Conservation (phyloP, 2,113 vertebrate species). For the Malurus alboscapulatus region DNA sequence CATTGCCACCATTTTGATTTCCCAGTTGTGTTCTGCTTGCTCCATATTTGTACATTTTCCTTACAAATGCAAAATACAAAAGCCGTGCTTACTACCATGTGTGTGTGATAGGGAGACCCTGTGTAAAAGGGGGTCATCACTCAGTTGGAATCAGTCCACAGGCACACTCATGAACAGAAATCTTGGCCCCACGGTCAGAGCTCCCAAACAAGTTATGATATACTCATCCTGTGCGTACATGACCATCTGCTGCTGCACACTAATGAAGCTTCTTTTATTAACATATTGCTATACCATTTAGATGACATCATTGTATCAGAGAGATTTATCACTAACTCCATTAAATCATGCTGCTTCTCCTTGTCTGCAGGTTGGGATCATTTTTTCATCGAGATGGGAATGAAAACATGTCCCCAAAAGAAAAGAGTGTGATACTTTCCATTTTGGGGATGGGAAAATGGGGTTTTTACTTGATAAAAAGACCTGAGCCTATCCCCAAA, state of each 20-base stretch:
- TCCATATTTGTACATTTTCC: neutral
- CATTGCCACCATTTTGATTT: neutral
- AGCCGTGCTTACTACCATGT: neutral
- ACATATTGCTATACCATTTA: neutral
- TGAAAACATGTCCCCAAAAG: neutral
- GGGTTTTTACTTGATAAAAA: neutral
- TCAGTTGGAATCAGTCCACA: neutral
- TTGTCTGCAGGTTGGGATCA: neutral
- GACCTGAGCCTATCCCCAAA: neutral
- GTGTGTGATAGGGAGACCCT: neutral
- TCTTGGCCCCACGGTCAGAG: neutral
- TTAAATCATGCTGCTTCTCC: neutral
- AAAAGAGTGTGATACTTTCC: neutral
- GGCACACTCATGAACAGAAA: fast-evolving
- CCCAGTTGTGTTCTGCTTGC: neutral
- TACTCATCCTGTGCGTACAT: neutral
- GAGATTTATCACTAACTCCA: neutral
- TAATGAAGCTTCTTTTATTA: neutral
- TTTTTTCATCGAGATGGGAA: neutral
- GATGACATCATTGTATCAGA: neutral
- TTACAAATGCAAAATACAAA: neutral
- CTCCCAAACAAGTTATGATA: neutral
- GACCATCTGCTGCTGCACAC: neutral
- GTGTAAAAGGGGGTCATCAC: neutral
- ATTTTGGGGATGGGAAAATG: neutral